Percentiles rank a stretch among this genome's conserved stretches.
Evolutionary conservation across 92 coral and sea anemone species (phyloP).

Genomic region (Metridium senile): DNA sequence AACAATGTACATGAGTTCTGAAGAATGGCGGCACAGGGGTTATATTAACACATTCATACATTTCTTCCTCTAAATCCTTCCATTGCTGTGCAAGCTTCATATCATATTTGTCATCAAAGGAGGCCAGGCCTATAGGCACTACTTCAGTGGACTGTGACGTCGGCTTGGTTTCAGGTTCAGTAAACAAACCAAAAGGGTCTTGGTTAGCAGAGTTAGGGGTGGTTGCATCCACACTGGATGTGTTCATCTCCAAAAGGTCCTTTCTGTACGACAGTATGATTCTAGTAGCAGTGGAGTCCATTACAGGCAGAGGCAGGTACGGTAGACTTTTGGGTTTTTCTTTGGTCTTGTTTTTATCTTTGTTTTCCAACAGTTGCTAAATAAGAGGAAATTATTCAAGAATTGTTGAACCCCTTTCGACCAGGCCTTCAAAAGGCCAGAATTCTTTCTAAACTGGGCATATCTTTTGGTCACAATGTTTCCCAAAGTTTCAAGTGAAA

Average conservation of each 20-base stretch:
- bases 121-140: slow-evolving; percentile 66
- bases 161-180: slow-evolving; percentile 33
- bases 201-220: slow-evolving; percentile 40
- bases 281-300: slow-evolving; percentile 70
- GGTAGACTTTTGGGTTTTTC: slow-evolving; percentile 58
- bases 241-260: slow-evolving; percentile 4
- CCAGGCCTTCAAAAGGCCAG: too few relatives aligned
- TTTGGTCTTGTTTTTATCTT: slow-evolving; percentile 44
- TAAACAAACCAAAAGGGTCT: slow-evolving; percentile 60
- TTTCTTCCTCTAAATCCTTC: slow-evolving; percentile 78
- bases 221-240: slow-evolving; percentile 29
- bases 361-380: slow-evolving; percentile 83
- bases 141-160: slow-evolving; percentile 16
- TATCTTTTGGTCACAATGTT: too few relatives aligned
- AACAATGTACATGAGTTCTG: slow-evolving; percentile 79
- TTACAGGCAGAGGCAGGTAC: slow-evolving; percentile 78
- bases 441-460: too few relatives aligned
- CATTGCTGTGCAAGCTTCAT: slow-evolving; percentile 58
- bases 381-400: background rate
- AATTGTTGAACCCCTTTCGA: too few relatives aligned
- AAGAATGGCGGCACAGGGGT: slow-evolving; percentile 82
- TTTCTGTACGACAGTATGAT: slow-evolving; percentile 72
- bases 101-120: slow-evolving; percentile 75
- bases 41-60: slow-evolving; percentile 75
- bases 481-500: too few relatives aligned